These are phyloP conservation scores for Rhynchonycteris naso DNA, from an alignment of 2,797 vertebrate genomes.

Conservation along the genomic window DNA sequence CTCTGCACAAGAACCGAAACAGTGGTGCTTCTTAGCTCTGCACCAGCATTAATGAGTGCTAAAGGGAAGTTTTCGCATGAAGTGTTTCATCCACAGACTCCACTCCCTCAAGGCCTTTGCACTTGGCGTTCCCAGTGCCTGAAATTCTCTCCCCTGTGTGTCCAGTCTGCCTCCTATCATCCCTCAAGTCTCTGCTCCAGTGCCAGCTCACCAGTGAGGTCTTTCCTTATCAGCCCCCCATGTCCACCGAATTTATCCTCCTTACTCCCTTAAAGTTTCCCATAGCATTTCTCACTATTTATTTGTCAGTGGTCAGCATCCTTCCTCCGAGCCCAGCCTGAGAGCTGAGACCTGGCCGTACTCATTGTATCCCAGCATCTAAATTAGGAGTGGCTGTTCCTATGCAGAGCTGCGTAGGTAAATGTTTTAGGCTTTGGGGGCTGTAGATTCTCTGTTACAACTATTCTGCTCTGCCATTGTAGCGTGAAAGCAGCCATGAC, in stretches of 20 bases:
- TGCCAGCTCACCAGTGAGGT: not conserved
- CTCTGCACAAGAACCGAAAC: rapidly evolving
- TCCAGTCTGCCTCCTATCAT: not conserved
- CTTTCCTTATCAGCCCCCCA: not conserved
- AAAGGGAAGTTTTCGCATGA: not conserved
- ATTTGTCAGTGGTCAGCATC: not conserved
- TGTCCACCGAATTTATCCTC: too few species aligned
- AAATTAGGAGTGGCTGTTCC: not conserved
- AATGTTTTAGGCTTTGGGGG: not conserved
- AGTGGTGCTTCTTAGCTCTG: not conserved
- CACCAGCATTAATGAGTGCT: too few species aligned
- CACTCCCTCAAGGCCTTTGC: not conserved
- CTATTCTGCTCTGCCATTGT: not conserved
- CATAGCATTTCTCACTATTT: not conserved
- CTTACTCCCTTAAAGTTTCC: not conserved
- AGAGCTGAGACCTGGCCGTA: not conserved
- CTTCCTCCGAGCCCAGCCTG: not conserved
- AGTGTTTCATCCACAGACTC: not conserved
- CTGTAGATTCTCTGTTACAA: not conserved
- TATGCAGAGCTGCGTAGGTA: not conserved
- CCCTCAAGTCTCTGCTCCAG: not conserved
- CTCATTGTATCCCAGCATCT: not conserved
- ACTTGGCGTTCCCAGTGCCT: not conserved
- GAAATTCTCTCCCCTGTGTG: not conserved
- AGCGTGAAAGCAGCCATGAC: not conserved